phyloP scores from a whole-genome alignment of 2,888 invertebrate genomes.

The Dusona sp. region DNA sequence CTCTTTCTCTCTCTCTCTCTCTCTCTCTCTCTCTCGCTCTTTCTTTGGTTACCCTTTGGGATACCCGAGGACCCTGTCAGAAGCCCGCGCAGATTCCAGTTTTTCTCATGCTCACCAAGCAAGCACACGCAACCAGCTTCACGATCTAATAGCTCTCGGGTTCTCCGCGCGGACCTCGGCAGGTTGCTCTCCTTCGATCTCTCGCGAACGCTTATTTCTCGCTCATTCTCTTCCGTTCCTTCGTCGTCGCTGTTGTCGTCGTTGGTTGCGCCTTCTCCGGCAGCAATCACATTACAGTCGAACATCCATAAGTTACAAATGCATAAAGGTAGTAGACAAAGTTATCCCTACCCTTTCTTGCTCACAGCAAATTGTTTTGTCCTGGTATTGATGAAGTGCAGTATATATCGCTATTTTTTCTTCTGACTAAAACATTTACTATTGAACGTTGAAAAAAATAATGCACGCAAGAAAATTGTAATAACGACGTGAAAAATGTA shows the following conservation, averaged over 20 bases:
- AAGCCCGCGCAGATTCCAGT: slow-evolving; percentile 81
- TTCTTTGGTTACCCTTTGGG: slow-evolving; percentile 69
- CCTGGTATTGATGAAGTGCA: not conserved
- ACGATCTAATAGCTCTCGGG: slow-evolving; percentile 81
- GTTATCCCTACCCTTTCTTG: not conserved
- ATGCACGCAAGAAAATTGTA: not conserved
- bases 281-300: slow-evolving; percentile 61
- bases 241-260: slow-evolving; percentile 52
- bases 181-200: slow-evolving; percentile 63
- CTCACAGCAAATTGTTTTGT: slow-evolving; percentile 8
- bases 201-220: slow-evolving; percentile 52
- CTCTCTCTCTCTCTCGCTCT: slow-evolving; percentile 32
- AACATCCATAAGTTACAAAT: slow-evolving; percentile 43
- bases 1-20: slow-evolving; percentile 16
- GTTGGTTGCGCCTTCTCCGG: slow-evolving; percentile 1
- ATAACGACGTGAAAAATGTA: not conserved
- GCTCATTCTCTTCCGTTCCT: slow-evolving; percentile 60
- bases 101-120: slow-evolving; percentile 77
- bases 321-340: not conserved
- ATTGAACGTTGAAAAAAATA: not conserved
- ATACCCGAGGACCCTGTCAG: slow-evolving; percentile 76
- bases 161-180: slow-evolving; percentile 70
- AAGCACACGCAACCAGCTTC: slow-evolving; percentile 77
- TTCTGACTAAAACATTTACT: not conserved
- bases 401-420: not conserved